Conservation (phyloP, 2,888 invertebrate genomes). For the Tinea trinotella region DNA sequence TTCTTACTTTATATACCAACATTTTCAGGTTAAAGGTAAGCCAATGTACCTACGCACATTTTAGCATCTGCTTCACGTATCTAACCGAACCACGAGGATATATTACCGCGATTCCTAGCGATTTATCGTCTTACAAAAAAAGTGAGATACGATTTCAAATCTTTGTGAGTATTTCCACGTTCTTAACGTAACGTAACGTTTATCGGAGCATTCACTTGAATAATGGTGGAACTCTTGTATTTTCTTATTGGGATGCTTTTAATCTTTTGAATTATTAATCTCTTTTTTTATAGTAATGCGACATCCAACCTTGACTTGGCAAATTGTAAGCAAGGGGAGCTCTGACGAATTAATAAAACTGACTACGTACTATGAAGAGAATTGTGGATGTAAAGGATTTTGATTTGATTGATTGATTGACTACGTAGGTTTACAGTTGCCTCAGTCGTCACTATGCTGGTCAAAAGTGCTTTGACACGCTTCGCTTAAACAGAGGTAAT, state of each 20-base stretch:
- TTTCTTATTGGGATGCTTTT: not conserved
- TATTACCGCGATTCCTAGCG: conserved; percentile 19
- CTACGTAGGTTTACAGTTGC: too few species aligned
- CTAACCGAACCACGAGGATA: conserved; percentile 10
- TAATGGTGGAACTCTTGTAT: conserved; percentile 8
- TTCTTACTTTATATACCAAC: too few species aligned
- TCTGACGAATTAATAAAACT: too few species aligned
- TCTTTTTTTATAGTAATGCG: not conserved
- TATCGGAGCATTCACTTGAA: conserved; percentile 3
- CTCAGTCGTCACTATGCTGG: too few species aligned
- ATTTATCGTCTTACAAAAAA: conserved; percentile 19
- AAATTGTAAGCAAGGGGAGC: too few species aligned
- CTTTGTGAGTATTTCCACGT: conserved; percentile 17
- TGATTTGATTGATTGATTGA: too few species aligned
- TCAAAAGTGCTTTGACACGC: too few species aligned
- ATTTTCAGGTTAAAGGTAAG: conserved; percentile 11
- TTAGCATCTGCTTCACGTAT: conserved; percentile 17
- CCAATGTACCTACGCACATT: conserved; percentile 18
- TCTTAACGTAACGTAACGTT: conserved; percentile 5
- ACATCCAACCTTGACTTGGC: too few species aligned
- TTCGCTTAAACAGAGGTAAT: too few species aligned
- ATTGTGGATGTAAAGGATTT: too few species aligned
- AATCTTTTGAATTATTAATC: not conserved
- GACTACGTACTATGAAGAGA: too few species aligned
- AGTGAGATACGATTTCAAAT: conserved; percentile 18